Conservation (phyloP, 2,888 invertebrate species). For the Druceiella hillmani region DNA sequence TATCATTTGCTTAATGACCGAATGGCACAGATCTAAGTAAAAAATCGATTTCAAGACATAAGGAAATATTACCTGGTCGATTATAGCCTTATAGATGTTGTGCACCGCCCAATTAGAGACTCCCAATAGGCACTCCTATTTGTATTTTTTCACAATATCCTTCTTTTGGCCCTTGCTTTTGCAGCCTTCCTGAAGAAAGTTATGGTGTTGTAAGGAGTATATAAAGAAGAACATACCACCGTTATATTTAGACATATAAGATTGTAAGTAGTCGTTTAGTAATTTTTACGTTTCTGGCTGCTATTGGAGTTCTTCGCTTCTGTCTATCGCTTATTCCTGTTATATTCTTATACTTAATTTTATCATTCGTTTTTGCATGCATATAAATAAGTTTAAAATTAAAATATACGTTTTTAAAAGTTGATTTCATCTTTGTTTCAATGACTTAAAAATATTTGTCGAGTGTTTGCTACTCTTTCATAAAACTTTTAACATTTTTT, state of each 20-base stretch:
- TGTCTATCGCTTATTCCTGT: constrained; percentile 22
- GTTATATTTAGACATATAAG: constrained; percentile 52
- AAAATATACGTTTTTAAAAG: not conserved
- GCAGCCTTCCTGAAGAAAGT: constrained; percentile 77
- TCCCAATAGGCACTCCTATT: not conserved
- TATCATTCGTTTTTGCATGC: not conserved
- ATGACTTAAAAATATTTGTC: no score
- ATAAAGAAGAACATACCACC: constrained; percentile 39
- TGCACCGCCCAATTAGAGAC: not conserved
- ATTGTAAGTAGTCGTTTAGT: constrained; percentile 43
- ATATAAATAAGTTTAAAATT: not conserved
- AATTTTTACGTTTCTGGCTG: constrained; percentile 14
- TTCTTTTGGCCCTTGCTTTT: constrained; percentile 40
- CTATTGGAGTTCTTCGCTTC: constrained; percentile 30
- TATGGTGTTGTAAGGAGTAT: constrained; percentile 63
- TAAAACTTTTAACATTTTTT: no score
- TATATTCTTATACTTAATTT: not conserved
- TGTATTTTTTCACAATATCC: constrained; percentile 15
- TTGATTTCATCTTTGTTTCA: no score
- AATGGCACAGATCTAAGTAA: no score
- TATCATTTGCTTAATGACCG: no score
- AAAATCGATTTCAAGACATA: no score
- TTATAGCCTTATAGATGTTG: constrained; percentile 13
- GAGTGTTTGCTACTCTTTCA: no score
- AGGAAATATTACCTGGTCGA: no score